Evolutionary conservation across 2,797 vertebrate species (phyloP).

Genomic region (Malurus leucopterus): DNA sequence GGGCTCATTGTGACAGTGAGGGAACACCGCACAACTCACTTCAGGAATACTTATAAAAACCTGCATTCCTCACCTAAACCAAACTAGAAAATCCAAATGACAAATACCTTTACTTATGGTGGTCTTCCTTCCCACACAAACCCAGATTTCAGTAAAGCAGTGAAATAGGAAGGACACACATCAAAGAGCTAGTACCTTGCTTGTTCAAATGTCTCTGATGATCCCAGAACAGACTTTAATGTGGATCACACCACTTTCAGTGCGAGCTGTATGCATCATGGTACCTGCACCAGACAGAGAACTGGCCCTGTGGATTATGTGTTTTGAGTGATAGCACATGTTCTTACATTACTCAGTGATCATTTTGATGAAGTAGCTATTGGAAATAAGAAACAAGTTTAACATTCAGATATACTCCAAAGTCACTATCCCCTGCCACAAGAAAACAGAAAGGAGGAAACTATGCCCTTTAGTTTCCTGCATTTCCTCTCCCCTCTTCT

Average conservation of each 20-base stretch:
- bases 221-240: background rate
- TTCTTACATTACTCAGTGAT: background rate
- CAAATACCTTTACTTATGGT: background rate
- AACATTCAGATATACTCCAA: background rate
- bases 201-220: background rate
- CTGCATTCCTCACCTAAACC: background rate
- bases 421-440: background rate
- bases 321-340: background rate
- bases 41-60: fast-evolving
- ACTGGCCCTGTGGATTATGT: too few species aligned
- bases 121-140: background rate
- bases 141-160: background rate
- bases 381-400: background rate
- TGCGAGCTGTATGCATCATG: background rate
- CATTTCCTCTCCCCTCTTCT: background rate
- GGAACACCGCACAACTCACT: background rate
- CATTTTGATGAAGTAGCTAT: background rate
- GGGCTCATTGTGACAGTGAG: fast-evolving
- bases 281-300: background rate
- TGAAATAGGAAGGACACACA: background rate
- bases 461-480: background rate
- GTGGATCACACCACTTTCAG: background rate
- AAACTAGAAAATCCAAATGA: background rate
- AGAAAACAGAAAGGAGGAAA: background rate
- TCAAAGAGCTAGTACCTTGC: background rate